phyloP scores from a whole-genome alignment of 1,140 invertebrate species.

The Pristionchus pacificus region DNA sequence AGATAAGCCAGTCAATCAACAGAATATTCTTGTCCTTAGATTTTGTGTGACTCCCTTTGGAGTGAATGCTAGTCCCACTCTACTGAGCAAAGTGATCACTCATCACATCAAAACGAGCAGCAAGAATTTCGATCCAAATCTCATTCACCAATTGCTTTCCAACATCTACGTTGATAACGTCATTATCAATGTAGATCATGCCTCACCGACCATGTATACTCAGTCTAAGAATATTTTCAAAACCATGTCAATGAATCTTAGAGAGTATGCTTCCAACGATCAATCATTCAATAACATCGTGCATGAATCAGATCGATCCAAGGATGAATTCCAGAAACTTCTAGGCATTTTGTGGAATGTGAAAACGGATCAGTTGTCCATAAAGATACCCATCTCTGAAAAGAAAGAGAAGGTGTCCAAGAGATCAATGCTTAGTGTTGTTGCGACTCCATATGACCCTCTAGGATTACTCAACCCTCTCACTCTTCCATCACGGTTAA shows the following conservation, averaged over 20 bases:
- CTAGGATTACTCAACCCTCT: background rate
- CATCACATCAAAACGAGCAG: slow-evolving; percentile 13
- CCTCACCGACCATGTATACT: background rate
- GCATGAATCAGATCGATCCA: background rate
- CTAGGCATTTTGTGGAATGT: background rate
- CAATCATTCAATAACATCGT: background rate
- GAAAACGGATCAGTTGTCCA: background rate
- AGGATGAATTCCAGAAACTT: background rate
- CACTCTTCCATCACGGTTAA: background rate
- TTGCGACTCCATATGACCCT: background rate
- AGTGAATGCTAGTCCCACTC: slow-evolving; percentile 20
- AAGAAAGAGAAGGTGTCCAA: background rate
- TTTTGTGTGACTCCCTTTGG: slow-evolving; percentile 32
- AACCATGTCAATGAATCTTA: slow-evolving; percentile 22
- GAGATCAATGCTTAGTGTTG: background rate
- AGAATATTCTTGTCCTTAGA: slow-evolving; percentile 23
- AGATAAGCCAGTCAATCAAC: slow-evolving; percentile 1
- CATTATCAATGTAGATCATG: slow-evolving; percentile 2
- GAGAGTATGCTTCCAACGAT: slow-evolving; percentile 19
- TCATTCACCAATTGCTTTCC: slow-evolving; percentile 1
- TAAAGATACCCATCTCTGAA: background rate
- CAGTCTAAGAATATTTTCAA: slow-evolving; percentile 7
- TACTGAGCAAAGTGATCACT: slow-evolving; percentile 22
- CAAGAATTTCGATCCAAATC: background rate
- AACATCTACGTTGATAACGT: slow-evolving; percentile 35